phyloP scores from a whole-genome alignment of 2,113 vertebrate genomes.

The Pelodiscus sinensis region DNA sequence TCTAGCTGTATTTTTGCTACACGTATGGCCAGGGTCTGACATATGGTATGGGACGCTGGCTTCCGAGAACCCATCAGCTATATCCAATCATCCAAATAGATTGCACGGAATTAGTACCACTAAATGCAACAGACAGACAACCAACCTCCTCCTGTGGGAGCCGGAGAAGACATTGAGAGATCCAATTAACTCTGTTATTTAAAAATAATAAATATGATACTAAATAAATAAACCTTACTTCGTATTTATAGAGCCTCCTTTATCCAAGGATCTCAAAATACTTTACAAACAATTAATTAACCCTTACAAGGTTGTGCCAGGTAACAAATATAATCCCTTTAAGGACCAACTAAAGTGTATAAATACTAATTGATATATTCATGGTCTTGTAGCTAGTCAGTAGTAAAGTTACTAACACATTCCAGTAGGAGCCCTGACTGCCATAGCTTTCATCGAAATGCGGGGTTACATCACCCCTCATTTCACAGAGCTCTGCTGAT shows the following conservation, averaged over 20 bases:
- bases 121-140: slow-evolving; percentile 15
- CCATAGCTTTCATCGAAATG: not conserved
- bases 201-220: slow-evolving; percentile 40
- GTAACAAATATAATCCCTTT: not conserved
- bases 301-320: not conserved
- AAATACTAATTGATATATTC: accelerated
- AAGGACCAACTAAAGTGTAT: not conserved
- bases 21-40: slow-evolving; percentile 4
- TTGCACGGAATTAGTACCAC: slow-evolving; percentile 31
- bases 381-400: not conserved
- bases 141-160: slow-evolving; percentile 50
- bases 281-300: slow-evolving; percentile 2
- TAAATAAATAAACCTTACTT: slow-evolving; percentile 55
- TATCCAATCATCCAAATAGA: not conserved
- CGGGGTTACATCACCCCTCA: accelerated
- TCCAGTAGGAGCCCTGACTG: not conserved
- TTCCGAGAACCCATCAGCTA: slow-evolving; percentile 11
- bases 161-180: slow-evolving; percentile 12
- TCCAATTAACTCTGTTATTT: slow-evolving; percentile 1
- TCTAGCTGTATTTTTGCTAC: not conserved
- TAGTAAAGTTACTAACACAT: not conserved
- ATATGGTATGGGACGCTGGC: accelerated
- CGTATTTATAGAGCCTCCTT: slow-evolving; percentile 68
- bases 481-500: accelerated
- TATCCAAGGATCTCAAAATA: slow-evolving; percentile 47